Conservation (phyloP, 2,797 vertebrate genomes). For the Carapus acus region DNA sequence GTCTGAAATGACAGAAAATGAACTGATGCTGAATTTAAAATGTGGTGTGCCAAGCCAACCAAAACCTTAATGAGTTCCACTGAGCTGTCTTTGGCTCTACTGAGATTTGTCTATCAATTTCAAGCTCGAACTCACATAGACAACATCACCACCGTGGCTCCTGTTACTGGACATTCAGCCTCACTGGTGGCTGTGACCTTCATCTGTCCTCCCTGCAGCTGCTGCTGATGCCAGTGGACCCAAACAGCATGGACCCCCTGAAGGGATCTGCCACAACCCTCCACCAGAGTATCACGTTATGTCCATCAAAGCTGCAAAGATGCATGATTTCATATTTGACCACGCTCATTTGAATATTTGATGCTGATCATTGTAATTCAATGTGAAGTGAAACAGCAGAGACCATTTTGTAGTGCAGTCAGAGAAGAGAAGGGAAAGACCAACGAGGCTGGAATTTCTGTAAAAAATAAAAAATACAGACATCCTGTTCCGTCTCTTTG, state of each 20-base stretch:
- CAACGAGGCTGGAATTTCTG: slow-evolving; percentile 31
- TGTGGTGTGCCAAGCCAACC: slow-evolving; percentile 26
- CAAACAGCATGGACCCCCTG: slow-evolving; percentile 57
- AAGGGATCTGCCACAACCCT: slow-evolving; percentile 47
- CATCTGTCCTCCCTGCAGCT: slow-evolving; percentile 61
- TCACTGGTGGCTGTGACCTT: slow-evolving; percentile 60
- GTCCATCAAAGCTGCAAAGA: slow-evolving; percentile 48
- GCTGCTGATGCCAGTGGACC: slow-evolving; percentile 60
- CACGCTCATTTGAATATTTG: slow-evolving; percentile 20
- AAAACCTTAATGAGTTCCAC: slow-evolving; percentile 56
- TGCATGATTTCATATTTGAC: slow-evolving; percentile 48
- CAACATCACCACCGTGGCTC: slow-evolving; percentile 36
- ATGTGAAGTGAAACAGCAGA: no score
- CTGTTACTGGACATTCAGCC: slow-evolving; percentile 54
- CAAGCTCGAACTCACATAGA: slow-evolving; percentile 50
- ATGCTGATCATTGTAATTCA: slow-evolving; percentile 18
- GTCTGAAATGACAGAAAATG: slow-evolving; percentile 34
- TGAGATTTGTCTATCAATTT: slow-evolving; percentile 44
- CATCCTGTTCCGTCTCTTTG: slow-evolving; percentile 52
- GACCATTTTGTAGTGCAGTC: slow-evolving; percentile 32
- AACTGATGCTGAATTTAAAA: slow-evolving; percentile 37
- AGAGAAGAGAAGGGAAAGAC: slow-evolving; percentile 20
- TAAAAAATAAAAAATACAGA: slow-evolving; percentile 59
- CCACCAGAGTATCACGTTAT: slow-evolving; percentile 60
- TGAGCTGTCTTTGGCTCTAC: slow-evolving; percentile 38